A percentile compares a stretch with the other conserved stretches of the same genome.
These are phyloP conservation scores for Diadumene lineata DNA, from an alignment of 92 coral and sea anemone genomes.

Conservation along the genomic window DNA sequence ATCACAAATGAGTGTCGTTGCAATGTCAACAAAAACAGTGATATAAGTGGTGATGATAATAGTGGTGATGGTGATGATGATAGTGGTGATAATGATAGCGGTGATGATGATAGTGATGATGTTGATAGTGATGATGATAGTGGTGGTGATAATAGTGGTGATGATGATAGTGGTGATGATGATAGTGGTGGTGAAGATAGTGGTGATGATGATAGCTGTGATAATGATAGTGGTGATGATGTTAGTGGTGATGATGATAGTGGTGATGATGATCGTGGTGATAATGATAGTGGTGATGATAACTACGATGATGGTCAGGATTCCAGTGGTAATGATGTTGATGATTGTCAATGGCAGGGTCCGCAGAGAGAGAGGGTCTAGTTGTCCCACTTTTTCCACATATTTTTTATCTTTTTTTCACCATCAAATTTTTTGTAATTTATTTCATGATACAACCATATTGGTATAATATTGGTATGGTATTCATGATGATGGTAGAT, in stretches of 20 bases:
- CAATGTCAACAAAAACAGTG: too few species aligned
- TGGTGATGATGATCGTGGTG: neutral
- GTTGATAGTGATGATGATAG: conserved; percentile 5
- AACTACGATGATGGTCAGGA: neutral
- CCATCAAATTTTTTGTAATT: conserved; percentile 1
- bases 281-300: neutral
- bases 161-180: conserved; percentile 5
- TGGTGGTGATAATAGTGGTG: neutral
- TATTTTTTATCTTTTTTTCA: neutral
- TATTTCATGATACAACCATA: neutral
- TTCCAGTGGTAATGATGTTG: neutral
- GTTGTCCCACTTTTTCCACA: neutral
- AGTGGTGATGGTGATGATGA: too few species aligned
- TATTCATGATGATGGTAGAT: too few species aligned
- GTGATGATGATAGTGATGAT: conserved; percentile 4
- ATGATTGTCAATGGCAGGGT: too few species aligned
- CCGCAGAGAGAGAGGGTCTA: too few species aligned
- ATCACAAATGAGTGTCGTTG: too few species aligned
- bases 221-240: neutral
- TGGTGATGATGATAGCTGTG: neutral
- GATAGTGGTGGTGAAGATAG: neutral
- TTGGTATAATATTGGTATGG: too few species aligned
- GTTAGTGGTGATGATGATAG: neutral
- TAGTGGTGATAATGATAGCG: too few species aligned
- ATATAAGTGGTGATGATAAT: too few species aligned